Evolutionary conservation across 2,113 vertebrate species (phyloP), one percentile per base, ranked within the genome.

Genomic region (Hippocampus abdominalis): DNA sequence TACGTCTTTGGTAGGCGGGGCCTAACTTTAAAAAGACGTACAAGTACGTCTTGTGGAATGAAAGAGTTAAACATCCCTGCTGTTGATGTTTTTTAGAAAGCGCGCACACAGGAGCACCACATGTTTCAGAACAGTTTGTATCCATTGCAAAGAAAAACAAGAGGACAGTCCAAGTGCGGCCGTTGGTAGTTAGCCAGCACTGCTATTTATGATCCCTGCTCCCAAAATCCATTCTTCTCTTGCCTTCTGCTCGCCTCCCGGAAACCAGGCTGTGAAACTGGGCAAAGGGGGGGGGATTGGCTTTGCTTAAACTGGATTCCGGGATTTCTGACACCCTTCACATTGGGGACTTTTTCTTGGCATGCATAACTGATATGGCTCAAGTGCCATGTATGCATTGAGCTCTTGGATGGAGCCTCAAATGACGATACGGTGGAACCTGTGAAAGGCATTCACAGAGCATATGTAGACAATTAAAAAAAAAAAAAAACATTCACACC

Each of bases 121-220:
- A 72, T 79, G 76, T 84, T 82, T 72, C 27, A 69, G 81, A 83
- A 87, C 81, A 78, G 66, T 70, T 81, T 82, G 72, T 81, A 61
- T 80, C 72, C 61, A 71, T 56, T 53, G 13, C 25, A 69, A 29
- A 66, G 56, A 83, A 72, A 84, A 85, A 80, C 69, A 71, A 78
- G 82, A 69, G 60, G 72, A 74, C 29, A 44, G 68, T 59, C 42
- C 65, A 66, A 77, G 70, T 40, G 64, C 71, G 44, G 59, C 64
- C 78, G 69, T 77, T 72, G 76, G 90, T 86, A 70, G 49, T 86
- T 74, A 68, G 72, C 81, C 89, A 86, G 72, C 71, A 2, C 73
- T 72, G 80, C 76, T 86, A 83, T 91, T 90, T 88, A 89, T 73
- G 78, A 86, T 79, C 65, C 12, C 64, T 70, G n/a, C 60, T 73